A percentile compares a stretch with the other conserved stretches of the same genome.
Evolutionary conservation across 2,797 vertebrate genomes (phyloP).

Genomic region (Sylvilagus floridanus): DNA sequence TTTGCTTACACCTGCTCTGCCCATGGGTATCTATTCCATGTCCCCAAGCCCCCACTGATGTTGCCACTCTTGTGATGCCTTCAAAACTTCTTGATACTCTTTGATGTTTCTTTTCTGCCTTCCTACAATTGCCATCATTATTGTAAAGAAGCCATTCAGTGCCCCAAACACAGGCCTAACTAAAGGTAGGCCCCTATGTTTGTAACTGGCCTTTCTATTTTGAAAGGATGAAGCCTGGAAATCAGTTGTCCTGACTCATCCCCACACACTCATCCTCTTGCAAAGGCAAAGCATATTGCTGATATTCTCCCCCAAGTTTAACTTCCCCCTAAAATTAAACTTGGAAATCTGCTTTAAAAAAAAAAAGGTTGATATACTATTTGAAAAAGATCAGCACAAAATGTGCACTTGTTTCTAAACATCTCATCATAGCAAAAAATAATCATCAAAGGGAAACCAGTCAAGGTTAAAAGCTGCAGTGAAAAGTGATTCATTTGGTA

Average conservation of each 20-base stretch:
- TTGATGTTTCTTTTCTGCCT: neutral
- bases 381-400: slow-evolving; percentile 59
- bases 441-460: slow-evolving; percentile 78
- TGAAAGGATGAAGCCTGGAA: neutral
- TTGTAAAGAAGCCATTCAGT: neutral
- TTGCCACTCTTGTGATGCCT: neutral
- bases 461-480: slow-evolving; percentile 83
- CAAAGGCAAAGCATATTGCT: neutral
- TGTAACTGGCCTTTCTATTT: neutral
- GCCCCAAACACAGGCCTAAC: neutral
- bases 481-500: slow-evolving; percentile 85
- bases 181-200: neutral
- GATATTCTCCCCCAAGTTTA: slow-evolving; percentile 5
- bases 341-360: slow-evolving; percentile 47
- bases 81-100: neutral
- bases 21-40: neutral
- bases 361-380: slow-evolving; percentile 44
- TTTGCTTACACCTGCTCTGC: neutral
- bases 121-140: neutral
- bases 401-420: slow-evolving; percentile 68
- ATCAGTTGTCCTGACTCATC: neutral
- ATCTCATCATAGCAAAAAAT: slow-evolving; percentile 77
- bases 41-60: accelerated
- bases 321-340: slow-evolving; percentile 22
- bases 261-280: neutral